phyloP scores from a whole-genome alignment of 2,113 vertebrate genomes.

The Carlito syrichta region DNA sequence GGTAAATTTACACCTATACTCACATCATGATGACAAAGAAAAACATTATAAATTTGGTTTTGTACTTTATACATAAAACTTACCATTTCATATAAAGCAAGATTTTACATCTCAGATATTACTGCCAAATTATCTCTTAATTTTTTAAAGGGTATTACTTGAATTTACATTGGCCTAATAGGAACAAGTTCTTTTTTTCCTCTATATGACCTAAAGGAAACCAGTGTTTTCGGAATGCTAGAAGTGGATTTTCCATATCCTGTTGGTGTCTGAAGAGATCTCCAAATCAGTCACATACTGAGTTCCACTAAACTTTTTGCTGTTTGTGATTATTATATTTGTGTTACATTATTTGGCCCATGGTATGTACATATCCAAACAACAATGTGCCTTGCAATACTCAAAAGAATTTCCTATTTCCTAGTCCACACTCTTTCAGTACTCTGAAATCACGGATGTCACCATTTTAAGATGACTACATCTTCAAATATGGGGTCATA shows the following conservation, averaged over 20 bases:
- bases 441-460: not conserved
- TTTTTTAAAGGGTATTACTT: not conserved
- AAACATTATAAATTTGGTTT: conserved; percentile 43
- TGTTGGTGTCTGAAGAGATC: not conserved
- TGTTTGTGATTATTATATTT: not conserved
- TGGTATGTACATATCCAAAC: not conserved
- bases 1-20: conserved; percentile 38
- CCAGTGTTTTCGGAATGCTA: not conserved
- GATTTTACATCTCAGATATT: conserved; percentile 5
- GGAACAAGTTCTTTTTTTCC: not conserved
- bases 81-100: conserved; percentile 7
- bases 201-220: not conserved
- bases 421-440: not conserved
- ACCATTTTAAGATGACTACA: conserved; percentile 6
- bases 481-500: conserved; percentile 22
- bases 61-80: conserved; percentile 51
- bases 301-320: not conserved
- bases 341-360: not conserved
- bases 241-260: not conserved
- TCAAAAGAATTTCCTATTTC: not conserved
- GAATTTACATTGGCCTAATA: not conserved
- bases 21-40: conserved; percentile 16
- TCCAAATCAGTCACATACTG: not conserved
- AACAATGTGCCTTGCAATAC: not conserved
- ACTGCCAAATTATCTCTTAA: not conserved